phyloP scores from a whole-genome alignment of 2,113 vertebrate genomes.

The Hemibagrus wyckioides region DNA sequence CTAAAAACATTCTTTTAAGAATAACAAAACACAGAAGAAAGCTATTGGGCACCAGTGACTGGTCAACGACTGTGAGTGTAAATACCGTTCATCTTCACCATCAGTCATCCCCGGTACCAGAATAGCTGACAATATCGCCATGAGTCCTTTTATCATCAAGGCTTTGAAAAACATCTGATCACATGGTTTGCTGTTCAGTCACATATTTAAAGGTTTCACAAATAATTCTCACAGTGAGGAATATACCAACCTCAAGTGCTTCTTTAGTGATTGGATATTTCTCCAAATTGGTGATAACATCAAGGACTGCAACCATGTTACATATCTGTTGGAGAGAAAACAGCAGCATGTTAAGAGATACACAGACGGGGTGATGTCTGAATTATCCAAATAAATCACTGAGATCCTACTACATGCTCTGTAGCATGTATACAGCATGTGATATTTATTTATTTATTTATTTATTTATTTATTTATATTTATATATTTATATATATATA shows the following conservation, averaged over 20 bases:
- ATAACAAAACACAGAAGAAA: not conserved
- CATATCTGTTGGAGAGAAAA: slow-evolving; percentile 79
- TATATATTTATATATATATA: too few species aligned
- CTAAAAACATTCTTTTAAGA: not conserved
- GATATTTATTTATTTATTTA: too few species aligned
- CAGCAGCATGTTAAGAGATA: not conserved
- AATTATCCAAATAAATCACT: not conserved
- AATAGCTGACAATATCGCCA: not conserved
- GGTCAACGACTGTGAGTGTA: not conserved
- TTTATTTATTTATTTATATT: too few species aligned
- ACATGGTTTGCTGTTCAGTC: not conserved
- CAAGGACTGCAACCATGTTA: slow-evolving; percentile 97
- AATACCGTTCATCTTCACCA: not conserved
- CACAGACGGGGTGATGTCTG: not conserved
- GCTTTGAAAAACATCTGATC: not conserved
- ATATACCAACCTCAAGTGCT: slow-evolving; percentile 86
- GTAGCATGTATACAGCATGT: not conserved
- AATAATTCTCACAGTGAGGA: not conserved
- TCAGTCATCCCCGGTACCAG: too few species aligned
- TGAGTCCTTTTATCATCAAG: not conserved
- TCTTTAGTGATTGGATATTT: slow-evolving; percentile 99
- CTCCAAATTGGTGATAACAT: slow-evolving; percentile 96
- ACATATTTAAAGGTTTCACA: not conserved
- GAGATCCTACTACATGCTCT: not conserved
- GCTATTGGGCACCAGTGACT: not conserved